Percentiles rank a stretch among this genome's conserved stretches.
phyloP scores from a whole-genome alignment of 2,888 invertebrate genomes.

The Ophion obscuratus region DNA sequence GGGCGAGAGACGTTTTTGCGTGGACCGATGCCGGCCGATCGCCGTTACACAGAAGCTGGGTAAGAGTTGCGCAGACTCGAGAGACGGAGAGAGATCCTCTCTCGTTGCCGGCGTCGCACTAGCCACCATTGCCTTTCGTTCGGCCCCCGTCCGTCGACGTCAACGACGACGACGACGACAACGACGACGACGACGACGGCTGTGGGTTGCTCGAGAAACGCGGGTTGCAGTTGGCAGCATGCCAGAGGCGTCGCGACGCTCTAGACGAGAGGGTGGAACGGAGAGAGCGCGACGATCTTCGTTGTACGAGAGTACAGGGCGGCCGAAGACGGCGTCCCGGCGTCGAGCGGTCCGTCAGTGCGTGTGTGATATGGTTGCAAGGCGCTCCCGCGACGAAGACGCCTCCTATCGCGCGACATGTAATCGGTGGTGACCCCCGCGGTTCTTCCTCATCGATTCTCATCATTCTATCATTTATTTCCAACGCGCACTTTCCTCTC shows the following conservation, averaged over 20 bases:
- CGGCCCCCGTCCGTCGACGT: conserved; percentile 64
- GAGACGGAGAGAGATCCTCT: conserved; percentile 21
- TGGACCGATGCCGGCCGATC: conserved; percentile 25
- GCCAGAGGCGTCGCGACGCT: conserved; percentile 81
- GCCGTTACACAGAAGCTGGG: conserved; percentile 15
- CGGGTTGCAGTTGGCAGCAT: conserved; percentile 74
- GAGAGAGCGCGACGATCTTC: conserved; percentile 71
- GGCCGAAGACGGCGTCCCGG: conserved; percentile 83
- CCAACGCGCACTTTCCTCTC: background rate
- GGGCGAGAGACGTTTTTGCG: conserved; percentile 22
- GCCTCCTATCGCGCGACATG: conserved; percentile 78
- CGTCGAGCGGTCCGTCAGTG: conserved; percentile 83
- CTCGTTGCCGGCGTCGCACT: conserved; percentile 57
- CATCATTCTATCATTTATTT: conserved; percentile 45
- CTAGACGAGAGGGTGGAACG: conserved; percentile 81
- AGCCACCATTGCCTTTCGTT: conserved; percentile 53
- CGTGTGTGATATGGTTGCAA: conserved; percentile 83
- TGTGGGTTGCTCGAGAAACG: conserved; percentile 57
- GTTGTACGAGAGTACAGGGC: conserved; percentile 58
- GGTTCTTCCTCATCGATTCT: conserved; percentile 56
- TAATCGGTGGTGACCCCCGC: conserved; percentile 68
- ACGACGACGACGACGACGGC: conserved; percentile 62
- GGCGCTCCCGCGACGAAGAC: conserved; percentile 81
- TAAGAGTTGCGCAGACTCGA: conserved; percentile 48
- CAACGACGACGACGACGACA: conserved; percentile 58